A percentile compares a stretch with the other conserved stretches of the same genome.
Conservation (phyloP, 2,888 invertebrate genomes). For the Metacarcinus magister region DNA sequence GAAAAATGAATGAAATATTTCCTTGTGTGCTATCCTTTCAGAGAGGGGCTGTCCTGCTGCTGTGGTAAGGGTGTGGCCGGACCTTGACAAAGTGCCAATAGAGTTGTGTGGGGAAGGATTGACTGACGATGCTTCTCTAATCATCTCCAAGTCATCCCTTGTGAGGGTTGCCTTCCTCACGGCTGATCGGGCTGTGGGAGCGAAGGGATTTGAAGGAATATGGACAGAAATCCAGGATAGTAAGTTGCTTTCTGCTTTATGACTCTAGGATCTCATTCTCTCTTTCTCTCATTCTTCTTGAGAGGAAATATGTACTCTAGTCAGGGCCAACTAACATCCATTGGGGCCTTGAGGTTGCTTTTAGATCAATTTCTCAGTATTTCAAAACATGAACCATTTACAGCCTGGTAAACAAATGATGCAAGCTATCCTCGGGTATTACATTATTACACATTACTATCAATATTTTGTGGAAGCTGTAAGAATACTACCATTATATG, state of each 20-base stretch:
- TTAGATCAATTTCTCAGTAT: too few relatives aligned
- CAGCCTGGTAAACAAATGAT: too few relatives aligned
- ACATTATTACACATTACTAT: too few relatives aligned
- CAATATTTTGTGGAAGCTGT: too few relatives aligned
- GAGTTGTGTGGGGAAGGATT: conserved; percentile 95
- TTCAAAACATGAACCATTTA: too few relatives aligned
- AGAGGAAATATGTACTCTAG: background rate
- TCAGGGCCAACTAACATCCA: background rate
- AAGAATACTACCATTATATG: too few relatives aligned
- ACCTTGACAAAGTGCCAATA: conserved; percentile 91
- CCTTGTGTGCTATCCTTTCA: conserved; percentile 84
- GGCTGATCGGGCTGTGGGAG: conserved; percentile 97
- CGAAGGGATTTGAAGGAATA: conserved; percentile 95
- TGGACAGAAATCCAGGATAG: conserved; percentile 93
- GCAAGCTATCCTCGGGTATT: too few relatives aligned
- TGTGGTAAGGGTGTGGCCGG: conserved; percentile 94
- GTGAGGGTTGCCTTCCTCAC: conserved; percentile 92
- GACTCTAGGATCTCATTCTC: background rate
- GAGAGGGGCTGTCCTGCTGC: conserved; percentile 96
- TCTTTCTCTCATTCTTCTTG: background rate
- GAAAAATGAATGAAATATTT: background rate
- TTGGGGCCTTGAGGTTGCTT: background rate
- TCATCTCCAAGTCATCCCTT: conserved; percentile 93
- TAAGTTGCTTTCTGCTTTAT: conserved; percentile 85
- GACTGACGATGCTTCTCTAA: conserved; percentile 91